A percentile compares a stretch with the other conserved stretches of the same genome.
Evolutionary conservation across 2,797 vertebrate species (phyloP).

Genomic region (Cuculus canorus): DNA sequence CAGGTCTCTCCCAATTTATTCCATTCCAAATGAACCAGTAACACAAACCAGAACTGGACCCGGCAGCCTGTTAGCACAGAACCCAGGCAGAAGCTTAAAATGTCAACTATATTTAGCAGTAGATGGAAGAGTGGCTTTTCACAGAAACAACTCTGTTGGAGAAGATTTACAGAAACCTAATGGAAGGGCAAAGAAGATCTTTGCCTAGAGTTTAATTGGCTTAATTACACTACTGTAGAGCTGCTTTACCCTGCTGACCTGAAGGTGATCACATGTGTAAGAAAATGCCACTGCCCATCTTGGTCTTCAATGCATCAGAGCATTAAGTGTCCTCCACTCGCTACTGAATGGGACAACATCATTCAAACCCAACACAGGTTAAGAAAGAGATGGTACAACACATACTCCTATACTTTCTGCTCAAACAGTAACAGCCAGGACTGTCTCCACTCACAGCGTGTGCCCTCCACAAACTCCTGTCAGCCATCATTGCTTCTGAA

Average conservation of each 20-base stretch:
- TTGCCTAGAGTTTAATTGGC: background rate
- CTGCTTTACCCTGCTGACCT: background rate
- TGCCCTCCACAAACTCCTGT: background rate
- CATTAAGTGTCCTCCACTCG: background rate
- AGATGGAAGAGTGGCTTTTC: background rate
- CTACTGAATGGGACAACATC: background rate
- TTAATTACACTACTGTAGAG: background rate
- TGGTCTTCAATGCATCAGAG: background rate
- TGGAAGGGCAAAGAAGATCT: background rate
- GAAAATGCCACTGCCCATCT: background rate
- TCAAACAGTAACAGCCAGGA: background rate
- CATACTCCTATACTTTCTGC: background rate
- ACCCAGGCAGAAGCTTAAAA: slow-evolving; percentile 11
- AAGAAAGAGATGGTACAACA: background rate
- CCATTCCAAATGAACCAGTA: background rate
- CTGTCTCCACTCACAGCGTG: background rate
- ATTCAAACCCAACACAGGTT: background rate
- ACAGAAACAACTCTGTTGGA: background rate
- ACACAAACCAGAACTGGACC: background rate
- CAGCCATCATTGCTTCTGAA: background rate
- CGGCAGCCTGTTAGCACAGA: background rate
- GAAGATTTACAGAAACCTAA: background rate
- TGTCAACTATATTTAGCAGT: background rate
- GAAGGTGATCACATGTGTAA: background rate
- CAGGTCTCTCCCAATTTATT: background rate